Evolutionary conservation across 2,113 vertebrate species (phyloP), one percentile per base, ranked within the genome.

Genomic region (Thalassarche chlororhynchos): DNA sequence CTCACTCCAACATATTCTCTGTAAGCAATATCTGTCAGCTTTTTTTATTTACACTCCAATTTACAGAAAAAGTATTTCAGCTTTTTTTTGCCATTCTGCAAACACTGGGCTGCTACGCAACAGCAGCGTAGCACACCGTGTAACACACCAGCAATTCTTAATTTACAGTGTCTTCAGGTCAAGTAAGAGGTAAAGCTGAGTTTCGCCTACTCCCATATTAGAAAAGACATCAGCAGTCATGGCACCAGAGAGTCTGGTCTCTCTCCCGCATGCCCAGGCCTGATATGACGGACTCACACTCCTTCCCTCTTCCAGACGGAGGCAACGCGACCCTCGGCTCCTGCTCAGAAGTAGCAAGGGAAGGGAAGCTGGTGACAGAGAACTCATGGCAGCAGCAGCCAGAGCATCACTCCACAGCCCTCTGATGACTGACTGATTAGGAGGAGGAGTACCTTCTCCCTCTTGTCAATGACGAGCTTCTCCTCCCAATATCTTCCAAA

Each of bases 121-220:
- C 8, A 70, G 32, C 18, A 60, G 16, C 0, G 0, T 4, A 60
- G 70, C 34, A 70, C 8, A 14, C 6, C 2, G 3, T 2, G 17
- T n/a, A 65, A 88, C 31, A 51, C 31, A 86, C 34, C 10, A 74
- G 69, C 60, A 85, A 21, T 20, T 86, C 42, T 72, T 72, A 60
- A 20, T 38, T 72, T 84, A 76, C 38, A 88, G 32, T 14, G 17
- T 31, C n/a, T 92, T 76, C 58, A 55, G 42, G n/a, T 71, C 57
- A 77, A 72, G 28, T 54, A 80, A 65, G 36, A 72, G n/a, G 25
- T 51, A 76, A 90, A 86, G 66, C 12, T 6, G 6, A 81, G 31
- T 47, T 90, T 69, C 65, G 66, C 17, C 32, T 87, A 70, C 44
- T 70, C 46, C 46, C 34, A 25, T 40, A 18, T 23, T 58, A 69